Percentiles rank a stretch among this genome's conserved stretches.
Conservation (phyloP, 2,797 vertebrate species). For the Cirrhinus molitorella region DNA sequence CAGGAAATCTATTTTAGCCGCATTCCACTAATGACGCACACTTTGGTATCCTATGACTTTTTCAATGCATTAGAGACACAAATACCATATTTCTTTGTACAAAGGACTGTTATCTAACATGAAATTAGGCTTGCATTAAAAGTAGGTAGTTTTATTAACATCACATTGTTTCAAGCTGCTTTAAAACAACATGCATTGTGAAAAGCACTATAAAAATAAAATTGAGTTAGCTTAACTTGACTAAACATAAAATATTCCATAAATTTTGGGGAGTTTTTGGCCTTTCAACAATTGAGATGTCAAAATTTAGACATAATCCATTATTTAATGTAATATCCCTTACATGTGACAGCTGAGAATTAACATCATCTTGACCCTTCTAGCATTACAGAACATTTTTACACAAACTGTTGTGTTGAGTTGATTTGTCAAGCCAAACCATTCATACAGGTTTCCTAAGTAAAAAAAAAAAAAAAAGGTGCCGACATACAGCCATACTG, state of each 20-base stretch:
- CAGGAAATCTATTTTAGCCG: slow-evolving; percentile 5
- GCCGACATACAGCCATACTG: too few species aligned
- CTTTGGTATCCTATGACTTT: neutral
- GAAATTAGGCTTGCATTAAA: neutral
- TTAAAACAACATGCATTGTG: neutral
- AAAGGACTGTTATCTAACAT: neutral
- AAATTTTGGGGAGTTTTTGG: neutral
- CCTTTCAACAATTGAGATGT: neutral
- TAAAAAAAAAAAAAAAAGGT: too few species aligned
- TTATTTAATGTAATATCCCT: neutral
- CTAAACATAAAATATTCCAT: neutral
- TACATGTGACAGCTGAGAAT: neutral
- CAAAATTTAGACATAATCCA: neutral
- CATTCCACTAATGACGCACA: neutral
- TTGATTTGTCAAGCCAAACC: neutral
- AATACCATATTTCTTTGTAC: neutral
- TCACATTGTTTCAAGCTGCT: neutral
- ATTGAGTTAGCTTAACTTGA: neutral
- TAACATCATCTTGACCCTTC: neutral
- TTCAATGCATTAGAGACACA: neutral
- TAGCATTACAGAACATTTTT: neutral
- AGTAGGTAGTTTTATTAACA: neutral
- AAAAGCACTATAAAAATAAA: neutral
- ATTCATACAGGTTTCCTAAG: neutral
- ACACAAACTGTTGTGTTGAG: neutral